Conservation (phyloP, 2,113 vertebrate genomes). For the Sturnira hondurensis region DNA sequence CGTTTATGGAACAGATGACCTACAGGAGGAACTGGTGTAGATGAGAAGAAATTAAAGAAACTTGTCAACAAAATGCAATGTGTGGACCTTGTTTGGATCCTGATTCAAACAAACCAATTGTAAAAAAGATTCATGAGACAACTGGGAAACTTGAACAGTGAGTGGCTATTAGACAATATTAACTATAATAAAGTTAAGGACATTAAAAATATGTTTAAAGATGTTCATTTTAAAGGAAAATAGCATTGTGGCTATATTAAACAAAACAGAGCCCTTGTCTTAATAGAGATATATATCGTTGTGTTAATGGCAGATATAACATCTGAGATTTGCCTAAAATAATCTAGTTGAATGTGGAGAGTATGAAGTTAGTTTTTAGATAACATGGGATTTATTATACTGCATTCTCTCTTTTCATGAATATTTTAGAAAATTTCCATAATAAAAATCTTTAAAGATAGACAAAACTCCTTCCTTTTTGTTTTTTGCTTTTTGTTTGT, state of each 20-base stretch:
- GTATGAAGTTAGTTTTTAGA: not conserved
- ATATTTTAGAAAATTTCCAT: not conserved
- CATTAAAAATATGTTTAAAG: not conserved
- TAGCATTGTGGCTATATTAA: not conserved
- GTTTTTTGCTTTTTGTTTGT: too few relatives aligned
- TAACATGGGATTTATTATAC: not conserved
- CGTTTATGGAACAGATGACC: not conserved
- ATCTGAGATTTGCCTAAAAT: slow-evolving; percentile 9
- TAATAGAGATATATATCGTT: not conserved
- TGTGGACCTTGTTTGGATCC: not conserved
- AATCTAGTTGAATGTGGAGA: not conserved
- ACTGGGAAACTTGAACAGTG: not conserved
- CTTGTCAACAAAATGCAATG: not conserved
- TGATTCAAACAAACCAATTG: not conserved
- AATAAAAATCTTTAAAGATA: not conserved
- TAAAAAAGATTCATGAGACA: not conserved
- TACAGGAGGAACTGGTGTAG: not conserved
- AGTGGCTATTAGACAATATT: not conserved
- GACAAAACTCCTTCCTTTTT: not conserved
- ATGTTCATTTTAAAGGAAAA: not conserved
- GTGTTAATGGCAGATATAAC: not conserved
- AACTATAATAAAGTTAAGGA: not conserved
- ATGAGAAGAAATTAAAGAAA: not conserved
- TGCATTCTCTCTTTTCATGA: not conserved
- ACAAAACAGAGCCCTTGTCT: not conserved